phyloP scores from a whole-genome alignment of 2,113 vertebrate genomes.

The Peromyscus leucopus region DNA sequence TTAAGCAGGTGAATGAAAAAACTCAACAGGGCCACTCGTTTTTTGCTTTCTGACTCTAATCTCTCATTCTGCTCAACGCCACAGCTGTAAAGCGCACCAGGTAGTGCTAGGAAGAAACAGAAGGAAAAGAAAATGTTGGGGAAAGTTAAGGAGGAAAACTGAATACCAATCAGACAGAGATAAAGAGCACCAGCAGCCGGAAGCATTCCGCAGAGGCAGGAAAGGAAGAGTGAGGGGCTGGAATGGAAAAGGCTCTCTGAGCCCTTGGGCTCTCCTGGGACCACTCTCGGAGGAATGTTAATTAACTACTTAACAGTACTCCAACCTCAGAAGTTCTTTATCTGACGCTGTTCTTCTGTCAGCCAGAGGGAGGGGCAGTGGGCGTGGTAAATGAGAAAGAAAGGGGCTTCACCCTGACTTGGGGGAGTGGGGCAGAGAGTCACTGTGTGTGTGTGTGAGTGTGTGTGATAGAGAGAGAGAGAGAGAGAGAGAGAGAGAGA shows the following conservation, averaged over 20 bases:
- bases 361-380: not conserved
- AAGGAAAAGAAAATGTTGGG: not conserved
- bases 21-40: not conserved
- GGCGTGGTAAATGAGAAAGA: not conserved
- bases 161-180: not conserved
- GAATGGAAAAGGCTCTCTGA: not conserved
- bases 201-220: not conserved
- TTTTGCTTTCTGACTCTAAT: not conserved
- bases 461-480: too few species aligned
- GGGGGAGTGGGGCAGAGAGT: not conserved
- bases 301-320: conserved; percentile 13
- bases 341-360: not conserved
- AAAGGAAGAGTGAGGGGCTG: not conserved
- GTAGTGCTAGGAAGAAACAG: not conserved
- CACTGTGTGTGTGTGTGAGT: not conserved
- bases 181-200: not conserved
- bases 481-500: too few species aligned
- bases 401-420: not conserved
- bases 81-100: not conserved
- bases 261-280: not conserved
- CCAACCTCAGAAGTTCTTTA: conserved; percentile 10
- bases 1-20: conserved; percentile 3
- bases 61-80: not conserved
- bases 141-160: not conserved
- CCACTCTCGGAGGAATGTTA: not conserved